Base-by-base conservation (phyloP, 2,797 vertebrate species). In the Chelidonichthys spinosus region DNA sequence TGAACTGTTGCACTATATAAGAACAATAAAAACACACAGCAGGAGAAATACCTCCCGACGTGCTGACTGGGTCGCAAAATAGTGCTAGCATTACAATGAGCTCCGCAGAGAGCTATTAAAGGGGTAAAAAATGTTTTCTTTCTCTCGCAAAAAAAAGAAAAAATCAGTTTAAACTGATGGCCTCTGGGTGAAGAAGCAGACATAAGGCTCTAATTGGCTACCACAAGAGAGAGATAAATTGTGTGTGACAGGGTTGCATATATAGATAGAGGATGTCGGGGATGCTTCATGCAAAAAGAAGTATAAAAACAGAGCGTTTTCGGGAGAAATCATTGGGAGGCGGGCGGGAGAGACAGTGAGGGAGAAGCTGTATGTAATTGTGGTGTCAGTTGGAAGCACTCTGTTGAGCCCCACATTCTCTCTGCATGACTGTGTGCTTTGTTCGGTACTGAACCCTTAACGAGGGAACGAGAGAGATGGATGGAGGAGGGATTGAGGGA, bases 351-450 rank as follows among this genome's bases (percentile, higher is more conserved):
- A 84, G 85, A 89, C 66, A 69, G 82, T 56, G 83, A 89, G 79
- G 63, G 90, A 84, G 84, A 87, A 83, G 76, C 85, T 79, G 63
- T 85, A 78, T 89, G 87, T 83, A 88, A 90, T 92, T 91, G 90
- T 85, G 90, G 90, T 89, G 82, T 54, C 80, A 81, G 88, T 74
- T 84, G 76, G 86, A 89, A 82, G 58, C 81, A 46, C 77, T 85
- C 76, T 1, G 79, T 83, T 76, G 86, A 85, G 89, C 87, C 86
- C 81, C 84, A 69, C 92, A 89, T 93, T 92, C 88, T 83, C 91
- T 80, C 84, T 87, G 92, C 89, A 90, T 91, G 92, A 92, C 88
- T 92, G 85, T 90, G 87, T 69, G 83, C 90, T 94, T 93, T 92
- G 89, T 92, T 92, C 85, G 6, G 44, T 49, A 2, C 77, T 77